Base-by-base conservation (phyloP, 2,797 vertebrate species). In the Agapornis canus region DNA sequence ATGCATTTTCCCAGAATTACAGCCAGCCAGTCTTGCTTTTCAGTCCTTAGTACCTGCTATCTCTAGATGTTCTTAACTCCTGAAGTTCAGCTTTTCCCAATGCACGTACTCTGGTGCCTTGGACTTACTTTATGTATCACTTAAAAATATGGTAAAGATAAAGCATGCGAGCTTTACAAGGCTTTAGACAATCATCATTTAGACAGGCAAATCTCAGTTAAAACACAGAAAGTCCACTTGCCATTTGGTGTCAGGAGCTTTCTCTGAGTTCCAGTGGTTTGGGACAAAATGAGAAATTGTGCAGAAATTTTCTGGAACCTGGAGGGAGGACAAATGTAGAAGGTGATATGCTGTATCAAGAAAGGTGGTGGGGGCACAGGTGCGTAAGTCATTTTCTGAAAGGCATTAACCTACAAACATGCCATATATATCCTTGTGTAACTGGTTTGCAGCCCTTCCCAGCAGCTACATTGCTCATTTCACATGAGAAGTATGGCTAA, bases 291-390 rank as follows among this genome's bases (percentile, higher is more conserved):
- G 13, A 35, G 18, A 51, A 65, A 71, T 83, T 57, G 42, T 59
- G 13, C 31, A 64, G 45, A 64, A 29, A 13, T 49, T 57, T 69
- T 61, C 47, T 61, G 49, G 40, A 76, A 51, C n/a, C n/a, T 49
- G 17, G 35, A 79, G 31, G 22, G 25, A 65, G 25, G 29, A 51
- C 59, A 52, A 69, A 45, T 47, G 26, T 69, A 72, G 23, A 48
- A 65, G 9, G 17, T 75, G 15, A 60, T 76, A 16, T 14, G 25
- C 25, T 40, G 21, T 60, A 51, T 70, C 60, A 73, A 51, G 11
- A 18, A 6, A 2, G 3, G 1, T 3, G 5, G 4, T 3, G 2
- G 39, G 39, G 39, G 2, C 22, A 84, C 11, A 56, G 26, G n/a
- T 29, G 23, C 3, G 3, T 61, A 70, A 32, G 11, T 68, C 2